A percentile compares a stretch with the other conserved stretches of the same genome.
Evolutionary conservation across 2,113 vertebrate genomes (phyloP).

Genomic region (Carettochelys insculpta): DNA sequence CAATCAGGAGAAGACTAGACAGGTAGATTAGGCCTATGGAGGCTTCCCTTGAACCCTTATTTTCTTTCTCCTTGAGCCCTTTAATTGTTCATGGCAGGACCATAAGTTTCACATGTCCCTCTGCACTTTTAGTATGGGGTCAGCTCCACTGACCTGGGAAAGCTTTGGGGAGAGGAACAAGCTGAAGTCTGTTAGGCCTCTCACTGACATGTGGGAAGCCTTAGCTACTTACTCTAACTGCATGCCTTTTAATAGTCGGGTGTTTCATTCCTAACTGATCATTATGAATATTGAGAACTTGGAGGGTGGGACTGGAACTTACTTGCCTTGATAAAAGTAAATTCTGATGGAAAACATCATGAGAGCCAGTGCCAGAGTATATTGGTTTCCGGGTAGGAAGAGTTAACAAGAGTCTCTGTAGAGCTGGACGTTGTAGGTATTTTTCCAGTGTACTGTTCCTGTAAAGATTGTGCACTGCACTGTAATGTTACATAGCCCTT

Average conservation of each 20-base stretch:
- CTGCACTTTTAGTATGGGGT: neutral
- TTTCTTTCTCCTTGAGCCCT: neutral
- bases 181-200: neutral
- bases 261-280: slow-evolving; percentile 49
- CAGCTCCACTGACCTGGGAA: neutral
- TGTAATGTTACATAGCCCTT: slow-evolving; percentile 23
- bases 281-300: slow-evolving; percentile 38
- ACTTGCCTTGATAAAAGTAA: slow-evolving; percentile 37
- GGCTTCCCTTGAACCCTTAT: neutral
- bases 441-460: slow-evolving; percentile 42
- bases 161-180: neutral
- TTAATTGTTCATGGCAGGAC: neutral
- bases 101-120: neutral
- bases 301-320: slow-evolving; percentile 30
- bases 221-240: neutral
- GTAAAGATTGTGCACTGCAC: slow-evolving; percentile 45
- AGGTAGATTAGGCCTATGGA: neutral
- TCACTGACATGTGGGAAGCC: fast-evolving
- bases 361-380: neutral
- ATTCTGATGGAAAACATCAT: slow-evolving; percentile 52
- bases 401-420: slow-evolving; percentile 64
- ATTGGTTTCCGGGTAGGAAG: slow-evolving; percentile 58
- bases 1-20: neutral
- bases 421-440: slow-evolving; percentile 57
- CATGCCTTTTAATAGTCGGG: neutral